Evolutionary conservation across 2,888 invertebrate genomes (phyloP).

Genomic region (Notocelia uddmanniana): DNA sequence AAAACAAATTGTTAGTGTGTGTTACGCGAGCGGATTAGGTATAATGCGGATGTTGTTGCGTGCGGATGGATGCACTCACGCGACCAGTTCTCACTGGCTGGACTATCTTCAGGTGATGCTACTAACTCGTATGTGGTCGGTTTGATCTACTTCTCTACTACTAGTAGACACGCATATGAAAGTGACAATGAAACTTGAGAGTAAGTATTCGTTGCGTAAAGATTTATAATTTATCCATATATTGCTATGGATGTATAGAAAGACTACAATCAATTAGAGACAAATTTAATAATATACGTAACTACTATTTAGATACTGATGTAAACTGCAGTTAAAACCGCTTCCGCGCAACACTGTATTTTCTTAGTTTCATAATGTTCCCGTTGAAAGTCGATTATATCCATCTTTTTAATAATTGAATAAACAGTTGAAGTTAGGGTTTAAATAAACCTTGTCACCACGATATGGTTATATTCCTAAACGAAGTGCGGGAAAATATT

Average conservation of each 20-base stretch:
- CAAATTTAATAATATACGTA: too few relatives aligned
- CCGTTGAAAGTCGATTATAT: too few relatives aligned
- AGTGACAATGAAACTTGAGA: neutral
- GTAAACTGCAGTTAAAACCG: too few relatives aligned
- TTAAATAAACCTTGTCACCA: too few relatives aligned
- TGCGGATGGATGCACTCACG: constrained; percentile 49
- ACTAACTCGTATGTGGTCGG: constrained; percentile 15
- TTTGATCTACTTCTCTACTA: constrained; percentile 12
- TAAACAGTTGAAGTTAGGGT: too few relatives aligned
- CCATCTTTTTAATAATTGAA: too few relatives aligned
- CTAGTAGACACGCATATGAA: constrained; percentile 4
- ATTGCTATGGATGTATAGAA: neutral
- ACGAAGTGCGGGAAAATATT: too few relatives aligned
- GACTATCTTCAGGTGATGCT: constrained; percentile 26
- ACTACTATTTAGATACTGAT: too few relatives aligned
- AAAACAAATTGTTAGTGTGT: constrained; percentile 58
- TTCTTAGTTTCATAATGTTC: too few relatives aligned
- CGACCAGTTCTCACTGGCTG: constrained; percentile 49
- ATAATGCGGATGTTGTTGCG: constrained; percentile 60
- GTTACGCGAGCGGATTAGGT: constrained; percentile 55
- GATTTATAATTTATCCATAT: neutral
- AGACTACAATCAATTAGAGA: neutral
- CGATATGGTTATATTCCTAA: too few relatives aligned
- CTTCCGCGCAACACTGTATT: too few relatives aligned
- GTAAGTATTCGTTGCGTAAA: neutral